Evolutionary conservation across 2,888 invertebrate species (phyloP), one percentile per base, ranked within the genome.

Genomic region (Agrilus cyanescens): DNA sequence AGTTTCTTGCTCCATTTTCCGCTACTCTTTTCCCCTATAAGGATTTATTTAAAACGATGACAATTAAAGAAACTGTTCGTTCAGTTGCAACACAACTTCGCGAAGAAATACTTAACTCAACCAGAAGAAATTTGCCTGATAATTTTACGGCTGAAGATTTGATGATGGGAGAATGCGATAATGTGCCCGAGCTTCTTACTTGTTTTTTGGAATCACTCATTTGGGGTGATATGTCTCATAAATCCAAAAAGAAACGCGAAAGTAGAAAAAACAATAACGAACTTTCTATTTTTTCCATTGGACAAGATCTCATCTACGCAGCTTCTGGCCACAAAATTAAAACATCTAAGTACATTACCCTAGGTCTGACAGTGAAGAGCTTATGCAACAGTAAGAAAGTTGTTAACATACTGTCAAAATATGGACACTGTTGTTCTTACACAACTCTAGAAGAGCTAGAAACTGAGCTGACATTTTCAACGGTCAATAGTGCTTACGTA

Each of bases 371-470:
- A 45, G 32, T 57, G 37, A 56, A 57, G 44, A 53, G 53, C 39
- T 36, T 51, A 31, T 46, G 43, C 8, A 54, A 46, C 46, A 52
- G 50, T 37, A 48, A 44, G 38, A 53, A 53, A 48, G 43, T 56
- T 38, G 36, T 51, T 34, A 49, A 44, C 25, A 52, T 58, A 37
- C 20, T 57, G 12, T 50, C 49, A 43, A 47, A 47, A 48, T 56
- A 53, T 46, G 56, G 58, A 10, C 58, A 60, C 42, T 58, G 56
- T 37, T 50, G 53, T 37, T 49, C 48, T 46, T 58, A 56, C 41
- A 50, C 37, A 20, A 45, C 41, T 15, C 14, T 56, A 15, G 54
- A 57, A 50, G 56, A 55, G 43, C 25, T 58, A 40, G 60, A 61
- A 47, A 61, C 59, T 29, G 56, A 58, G 50, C 30, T 50, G 14